Evolutionary conservation across 2,888 invertebrate species (phyloP), one percentile per base, ranked within the genome.

Genomic region (Drosophila mayaguana): DNA sequence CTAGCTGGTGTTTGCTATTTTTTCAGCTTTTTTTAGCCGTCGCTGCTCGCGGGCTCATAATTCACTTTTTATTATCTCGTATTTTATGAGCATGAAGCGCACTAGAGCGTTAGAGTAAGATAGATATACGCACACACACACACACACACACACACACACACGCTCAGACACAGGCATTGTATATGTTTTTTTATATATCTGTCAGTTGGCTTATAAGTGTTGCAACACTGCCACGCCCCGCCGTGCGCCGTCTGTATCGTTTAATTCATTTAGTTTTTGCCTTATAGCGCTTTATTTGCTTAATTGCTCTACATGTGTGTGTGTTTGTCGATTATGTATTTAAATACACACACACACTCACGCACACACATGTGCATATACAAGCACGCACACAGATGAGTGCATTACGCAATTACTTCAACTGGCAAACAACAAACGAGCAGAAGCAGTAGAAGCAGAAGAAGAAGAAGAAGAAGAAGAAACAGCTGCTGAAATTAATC

Each of bases 11-110:
- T 55, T 66, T 53, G 54, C 51, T 59, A n/a, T 46, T 38, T 59
- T 25, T 46, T 32, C 51, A 32, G 38, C 22, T 22, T 16, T 54
- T 53, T 59, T 53, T 57, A 59, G 63, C 43, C 34, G 25, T 54
- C 22, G 63, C 68, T 78, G 81, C 70, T 65, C 71, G 67, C 72
- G 66, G 63, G 80, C 80, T 67, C 85, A 84, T 84, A 84, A 84
- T 84, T 84, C 88, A 84, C 88, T 88, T 84, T 84, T 84, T 84
- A 84, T 84, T 88, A 88, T 84, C 86, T 88, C 88, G 85, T 84
- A 83, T 83, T 83, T 83, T 85, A 84, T 77, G 69, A 42, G 71
- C 68, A 72, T 55, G 61, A 81, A 72, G 63, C 68, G 68, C 66
- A 74, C 61, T 65, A 69, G 62, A 64, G 51, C 46, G 54, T 48